Percentiles rank a stretch among this genome's conserved stretches.
phyloP scores from a whole-genome alignment of 2,113 vertebrate species.

The Hemiscyllium ocellatum region DNA sequence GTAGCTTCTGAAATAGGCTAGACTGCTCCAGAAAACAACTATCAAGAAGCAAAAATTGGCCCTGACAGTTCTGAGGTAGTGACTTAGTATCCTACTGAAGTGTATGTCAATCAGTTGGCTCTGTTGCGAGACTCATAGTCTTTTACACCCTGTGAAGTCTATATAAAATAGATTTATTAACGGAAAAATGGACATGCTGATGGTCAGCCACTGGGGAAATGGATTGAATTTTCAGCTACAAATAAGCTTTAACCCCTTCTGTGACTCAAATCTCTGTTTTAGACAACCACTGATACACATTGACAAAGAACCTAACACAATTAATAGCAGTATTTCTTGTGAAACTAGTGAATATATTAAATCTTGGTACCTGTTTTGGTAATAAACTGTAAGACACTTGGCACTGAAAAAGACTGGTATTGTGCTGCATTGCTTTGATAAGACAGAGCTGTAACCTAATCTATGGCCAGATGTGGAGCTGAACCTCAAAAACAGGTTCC shows the following conservation, averaged over 20 bases:
- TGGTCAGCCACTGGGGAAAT: constrained; percentile 32
- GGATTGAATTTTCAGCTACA: neutral
- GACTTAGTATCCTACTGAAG: constrained; percentile 41
- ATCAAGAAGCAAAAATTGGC: constrained; percentile 42
- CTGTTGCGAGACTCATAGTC: constrained; percentile 51
- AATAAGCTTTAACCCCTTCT: constrained; percentile 2
- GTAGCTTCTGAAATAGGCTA: constrained; percentile 29
- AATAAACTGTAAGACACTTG: constrained; percentile 11
- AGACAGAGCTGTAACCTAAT: constrained; percentile 31
- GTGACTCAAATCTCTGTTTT: neutral
- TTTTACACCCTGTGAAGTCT: constrained; percentile 49
- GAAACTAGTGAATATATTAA: neutral
- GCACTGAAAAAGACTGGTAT: constrained; percentile 30
- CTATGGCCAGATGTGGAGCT: constrained; percentile 29
- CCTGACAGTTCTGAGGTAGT: constrained; percentile 43
- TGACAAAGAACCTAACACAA: neutral
- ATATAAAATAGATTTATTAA: constrained; percentile 52
- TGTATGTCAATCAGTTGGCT: constrained; percentile 34
- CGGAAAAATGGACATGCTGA: constrained; percentile 39
- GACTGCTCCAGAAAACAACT: constrained; percentile 42
- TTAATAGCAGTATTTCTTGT: neutral
- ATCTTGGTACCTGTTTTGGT: constrained; percentile 9
- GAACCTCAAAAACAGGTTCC: constrained; percentile 33
- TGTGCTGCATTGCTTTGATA: constrained; percentile 28
- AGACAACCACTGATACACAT: neutral